Evolutionary conservation across 2,113 vertebrate genomes (phyloP).

Genomic region (Phasianus colchicus): DNA sequence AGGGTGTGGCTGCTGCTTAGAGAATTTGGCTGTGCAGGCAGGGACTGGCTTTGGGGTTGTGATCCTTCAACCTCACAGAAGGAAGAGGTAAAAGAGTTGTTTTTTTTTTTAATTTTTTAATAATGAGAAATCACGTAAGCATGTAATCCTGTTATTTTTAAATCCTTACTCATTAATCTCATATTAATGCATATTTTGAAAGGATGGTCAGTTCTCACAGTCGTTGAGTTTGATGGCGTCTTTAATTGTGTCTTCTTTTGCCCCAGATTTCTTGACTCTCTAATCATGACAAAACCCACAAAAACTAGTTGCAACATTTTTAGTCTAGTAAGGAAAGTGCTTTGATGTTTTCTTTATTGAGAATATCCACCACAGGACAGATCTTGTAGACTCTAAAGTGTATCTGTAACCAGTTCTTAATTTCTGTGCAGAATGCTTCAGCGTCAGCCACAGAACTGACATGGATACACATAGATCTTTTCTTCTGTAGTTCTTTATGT

Average conservation of each 20-base stretch:
- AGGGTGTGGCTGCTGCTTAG: conserved; percentile 11
- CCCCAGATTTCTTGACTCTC: background rate
- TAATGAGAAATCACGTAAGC: background rate
- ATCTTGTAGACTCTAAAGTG: background rate
- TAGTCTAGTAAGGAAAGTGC: background rate
- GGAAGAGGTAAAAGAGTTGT: conserved; percentile 1
- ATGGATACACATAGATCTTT: background rate
- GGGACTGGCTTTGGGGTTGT: background rate
- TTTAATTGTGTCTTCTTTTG: background rate
- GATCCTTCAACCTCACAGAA: background rate
- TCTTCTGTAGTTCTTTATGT: background rate
- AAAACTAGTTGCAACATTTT: background rate
- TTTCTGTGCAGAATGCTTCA: background rate
- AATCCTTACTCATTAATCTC: background rate
- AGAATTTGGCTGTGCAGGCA: background rate
- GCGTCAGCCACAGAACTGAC: background rate
- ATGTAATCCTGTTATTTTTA: background rate
- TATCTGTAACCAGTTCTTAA: background rate
- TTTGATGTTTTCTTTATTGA: background rate
- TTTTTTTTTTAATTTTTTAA: background rate
- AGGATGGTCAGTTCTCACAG: background rate
- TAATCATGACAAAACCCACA: background rate
- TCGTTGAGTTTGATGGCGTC: background rate
- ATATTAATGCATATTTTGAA: background rate
- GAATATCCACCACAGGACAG: background rate